phyloP scores from a whole-genome alignment of 2,888 invertebrate genomes.

The Cerceris rybyensis region DNA sequence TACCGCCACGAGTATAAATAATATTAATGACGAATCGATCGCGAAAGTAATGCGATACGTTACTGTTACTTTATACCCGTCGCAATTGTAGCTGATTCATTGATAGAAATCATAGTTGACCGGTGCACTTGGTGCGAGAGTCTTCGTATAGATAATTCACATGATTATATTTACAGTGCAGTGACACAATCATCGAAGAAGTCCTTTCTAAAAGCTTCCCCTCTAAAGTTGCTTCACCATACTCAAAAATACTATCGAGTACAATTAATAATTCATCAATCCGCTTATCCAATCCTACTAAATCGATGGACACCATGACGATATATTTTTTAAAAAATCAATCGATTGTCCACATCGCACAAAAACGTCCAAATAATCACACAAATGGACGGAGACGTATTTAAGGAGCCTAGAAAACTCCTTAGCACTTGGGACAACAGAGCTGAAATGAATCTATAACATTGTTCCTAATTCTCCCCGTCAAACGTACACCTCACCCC shows the following conservation, averaged over 20 bases:
- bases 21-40: neutral
- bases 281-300: constrained; percentile 14
- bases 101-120: constrained; percentile 20
- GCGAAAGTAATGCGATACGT: neutral
- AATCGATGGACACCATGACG: neutral
- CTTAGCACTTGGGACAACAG: constrained; percentile 11
- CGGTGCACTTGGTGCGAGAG: constrained; percentile 8
- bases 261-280: neutral
- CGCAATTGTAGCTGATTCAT: neutral
- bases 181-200: constrained; percentile 15
- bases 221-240: neutral
- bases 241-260: constrained; percentile 14
- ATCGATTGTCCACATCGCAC: too few relatives aligned
- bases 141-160: constrained; percentile 45
- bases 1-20: neutral
- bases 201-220: neutral
- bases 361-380: constrained; percentile 22
- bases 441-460: constrained; percentile 19
- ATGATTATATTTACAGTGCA: constrained; percentile 60
- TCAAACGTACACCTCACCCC: constrained; percentile 85
- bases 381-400: constrained; percentile 43
- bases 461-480: constrained; percentile 6
- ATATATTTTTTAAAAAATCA: too few relatives aligned
- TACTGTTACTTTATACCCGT: neutral
- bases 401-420: too few relatives aligned